phyloP scores from a whole-genome alignment of 37 sponge, comb jelly and placozoan genomes.

The Corticium candelabrum region DNA sequence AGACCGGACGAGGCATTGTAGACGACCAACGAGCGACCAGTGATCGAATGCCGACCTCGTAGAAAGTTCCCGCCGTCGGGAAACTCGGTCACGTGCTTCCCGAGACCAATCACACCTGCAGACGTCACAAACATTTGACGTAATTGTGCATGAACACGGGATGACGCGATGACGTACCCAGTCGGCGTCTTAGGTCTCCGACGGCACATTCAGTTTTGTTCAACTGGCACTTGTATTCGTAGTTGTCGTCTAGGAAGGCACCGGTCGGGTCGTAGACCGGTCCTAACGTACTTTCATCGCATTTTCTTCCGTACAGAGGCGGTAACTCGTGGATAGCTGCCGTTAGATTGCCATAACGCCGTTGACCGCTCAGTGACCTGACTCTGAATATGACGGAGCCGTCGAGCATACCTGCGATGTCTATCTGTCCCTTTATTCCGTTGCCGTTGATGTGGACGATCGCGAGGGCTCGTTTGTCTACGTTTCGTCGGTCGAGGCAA shows the following conservation, averaged over 20 bases:
- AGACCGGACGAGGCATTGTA: conserved; percentile 1
- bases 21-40: background rate
- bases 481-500: too few relatives aligned
- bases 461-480: too few relatives aligned
- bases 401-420: too few relatives aligned
- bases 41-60: background rate
- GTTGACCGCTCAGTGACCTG: too few relatives aligned
- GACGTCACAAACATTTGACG: too few relatives aligned
- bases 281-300: background rate
- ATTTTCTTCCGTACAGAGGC: background rate
- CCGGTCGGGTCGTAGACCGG: background rate
- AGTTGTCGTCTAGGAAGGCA: background rate
- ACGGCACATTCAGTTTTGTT: background rate
- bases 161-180: too few relatives aligned
- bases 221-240: background rate
- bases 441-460: too few relatives aligned
- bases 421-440: too few relatives aligned
- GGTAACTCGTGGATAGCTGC: background rate
- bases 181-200: background rate
- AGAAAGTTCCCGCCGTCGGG: background rate
- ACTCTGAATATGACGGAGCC: too few relatives aligned
- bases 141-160: too few relatives aligned
- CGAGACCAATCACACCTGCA: too few relatives aligned
- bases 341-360: background rate
- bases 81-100: too few relatives aligned